Evolutionary conservation across 1,140 invertebrate genomes (phyloP).

Genomic region (Drosophila nigromelanica): DNA sequence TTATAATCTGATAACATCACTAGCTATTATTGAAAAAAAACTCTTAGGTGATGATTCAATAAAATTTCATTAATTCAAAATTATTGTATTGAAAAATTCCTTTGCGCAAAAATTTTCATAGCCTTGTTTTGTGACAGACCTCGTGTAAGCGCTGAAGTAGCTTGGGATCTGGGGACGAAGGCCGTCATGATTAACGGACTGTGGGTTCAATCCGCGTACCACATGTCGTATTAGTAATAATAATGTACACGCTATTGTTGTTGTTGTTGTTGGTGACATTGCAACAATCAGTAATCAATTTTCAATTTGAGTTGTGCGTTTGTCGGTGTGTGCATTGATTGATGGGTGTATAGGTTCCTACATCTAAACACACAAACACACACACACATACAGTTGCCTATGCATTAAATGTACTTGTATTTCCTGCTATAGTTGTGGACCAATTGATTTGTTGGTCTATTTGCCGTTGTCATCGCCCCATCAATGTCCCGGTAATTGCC

Average conservation of each 20-base stretch:
- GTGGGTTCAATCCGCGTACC: conserved; percentile 18
- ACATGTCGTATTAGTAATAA: conserved; percentile 68
- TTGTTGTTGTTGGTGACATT: conserved; percentile 15
- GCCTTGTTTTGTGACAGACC: background rate
- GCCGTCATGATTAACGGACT: conserved; percentile 33
- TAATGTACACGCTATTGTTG: conserved; percentile 58
- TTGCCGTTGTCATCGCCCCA: conserved; percentile 55
- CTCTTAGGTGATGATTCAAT: no score
- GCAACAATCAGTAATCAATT: conserved; percentile 74
- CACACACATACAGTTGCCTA: background rate
- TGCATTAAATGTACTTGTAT: background rate
- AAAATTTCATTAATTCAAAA: no score
- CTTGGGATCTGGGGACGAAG: background rate
- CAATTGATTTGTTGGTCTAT: conserved; percentile 67
- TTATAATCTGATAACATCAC: no score
- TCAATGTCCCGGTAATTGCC: conserved; percentile 43
- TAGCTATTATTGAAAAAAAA: no score
- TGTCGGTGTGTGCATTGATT: conserved; percentile 57
- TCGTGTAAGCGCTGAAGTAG: background rate
- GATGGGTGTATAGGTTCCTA: conserved; percentile 42
- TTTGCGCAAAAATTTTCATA: no score
- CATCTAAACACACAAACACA: conserved; percentile 2
- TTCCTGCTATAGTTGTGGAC: conserved; percentile 20
- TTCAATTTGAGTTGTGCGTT: conserved; percentile 49
- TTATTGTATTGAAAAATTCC: no score